These are phyloP conservation scores for Enteromius mattozi DNA, from an alignment of 2,797 vertebrate genomes.

Conservation along the genomic window DNA sequence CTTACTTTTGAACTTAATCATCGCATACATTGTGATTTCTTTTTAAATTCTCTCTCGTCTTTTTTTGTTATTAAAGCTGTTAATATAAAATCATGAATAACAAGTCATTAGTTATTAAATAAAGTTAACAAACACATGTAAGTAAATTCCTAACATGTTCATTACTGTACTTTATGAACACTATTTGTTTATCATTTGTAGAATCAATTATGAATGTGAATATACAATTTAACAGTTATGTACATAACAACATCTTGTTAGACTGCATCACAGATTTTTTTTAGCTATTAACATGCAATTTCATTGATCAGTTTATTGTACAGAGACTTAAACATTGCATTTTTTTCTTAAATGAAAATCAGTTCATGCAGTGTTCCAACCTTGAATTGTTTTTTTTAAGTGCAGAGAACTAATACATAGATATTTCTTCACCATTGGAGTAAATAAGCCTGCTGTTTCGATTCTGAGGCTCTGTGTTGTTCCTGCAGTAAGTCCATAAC, in stretches of 20 bases:
- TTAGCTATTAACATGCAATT: background rate
- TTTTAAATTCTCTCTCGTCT: background rate
- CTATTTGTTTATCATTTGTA: background rate
- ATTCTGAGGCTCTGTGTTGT: background rate
- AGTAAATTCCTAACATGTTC: background rate
- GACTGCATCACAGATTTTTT: background rate
- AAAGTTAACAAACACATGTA: background rate
- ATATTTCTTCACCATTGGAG: constrained; percentile 73
- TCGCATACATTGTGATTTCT: too few species aligned
- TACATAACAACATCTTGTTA: background rate
- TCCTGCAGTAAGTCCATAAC: constrained; percentile 57
- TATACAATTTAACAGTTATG: background rate
- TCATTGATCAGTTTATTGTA: background rate
- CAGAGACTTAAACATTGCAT: background rate
- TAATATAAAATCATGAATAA: background rate
- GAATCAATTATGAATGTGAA: background rate
- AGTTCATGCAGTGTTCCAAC: background rate
- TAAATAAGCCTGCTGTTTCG: constrained; percentile 65
- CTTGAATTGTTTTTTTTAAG: background rate
- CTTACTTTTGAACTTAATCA: too few species aligned
- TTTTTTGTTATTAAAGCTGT: too few species aligned
- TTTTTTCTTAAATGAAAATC: background rate
- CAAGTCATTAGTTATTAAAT: background rate
- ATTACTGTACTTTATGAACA: background rate
- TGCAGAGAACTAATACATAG: constrained; percentile 52